Base-by-base conservation (phyloP, 1,140 invertebrate species). In the Cotesia chilonis region DNA sequence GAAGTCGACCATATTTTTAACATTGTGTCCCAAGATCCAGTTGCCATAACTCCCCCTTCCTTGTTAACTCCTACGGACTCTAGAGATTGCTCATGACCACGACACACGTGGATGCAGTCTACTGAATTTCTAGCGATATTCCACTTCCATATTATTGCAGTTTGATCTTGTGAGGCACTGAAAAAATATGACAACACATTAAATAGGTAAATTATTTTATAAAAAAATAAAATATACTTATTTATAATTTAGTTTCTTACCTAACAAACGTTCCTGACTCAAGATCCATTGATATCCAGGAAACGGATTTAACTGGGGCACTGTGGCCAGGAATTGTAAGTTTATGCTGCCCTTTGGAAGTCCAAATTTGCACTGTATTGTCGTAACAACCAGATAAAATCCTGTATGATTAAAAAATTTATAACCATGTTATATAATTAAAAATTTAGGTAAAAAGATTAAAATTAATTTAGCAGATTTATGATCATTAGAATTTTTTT, bases 351-450 rank as follows among this genome's bases (percentile, higher is more conserved):
- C 96, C 96, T 87, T 94, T 93, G 4, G 88, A 88, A 12, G 91
- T 94, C 96, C 96, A 98, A 69, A 99, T 89, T 77, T 96, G 94
- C 14, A 98, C 80, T 52, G 95, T 95, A 82, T 95, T 94, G 83
- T 99, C 97, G 88, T 98, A 99, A 85, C 95, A 95, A n/a, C 97
- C 97, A 69, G 94, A 94, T 7, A 98, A 81, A 74, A 98, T 95
- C 92, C 94, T 95, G 79, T 73, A 82, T 81, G 1, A 3, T 59
- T 9, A 75, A 70, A 69, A 77, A 63, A 67, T 64, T 20, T 3
- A 6, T 35, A 38, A 63, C 71, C 41, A 63, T 28, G 10, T 12
- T 17, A n/a, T n/a, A 28, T 20, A 54, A 57, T 68, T 59, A 67
- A 41, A 69, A 70, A 70, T 14, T 61, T 14, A 70, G 9, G 68